phyloP scores from a whole-genome alignment of 2,888 invertebrate genomes.

The Loripinus fragilis region DNA sequence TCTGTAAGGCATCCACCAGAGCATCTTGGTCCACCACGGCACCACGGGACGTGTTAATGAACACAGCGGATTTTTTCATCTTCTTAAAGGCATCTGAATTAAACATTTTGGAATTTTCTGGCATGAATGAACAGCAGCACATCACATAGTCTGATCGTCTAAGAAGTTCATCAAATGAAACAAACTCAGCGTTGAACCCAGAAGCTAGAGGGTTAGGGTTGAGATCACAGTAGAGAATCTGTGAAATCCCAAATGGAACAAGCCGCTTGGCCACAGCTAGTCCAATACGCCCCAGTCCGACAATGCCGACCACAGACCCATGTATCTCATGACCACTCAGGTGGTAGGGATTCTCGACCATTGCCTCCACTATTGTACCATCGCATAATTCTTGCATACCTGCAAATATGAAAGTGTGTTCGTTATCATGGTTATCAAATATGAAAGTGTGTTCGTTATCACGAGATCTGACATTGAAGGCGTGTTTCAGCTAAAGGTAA shows the following conservation, averaged over 20 bases:
- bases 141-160: slow-evolving; percentile 93
- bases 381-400: slow-evolving; percentile 81
- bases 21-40: slow-evolving; percentile 89
- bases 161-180: slow-evolving; percentile 89
- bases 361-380: slow-evolving; percentile 92
- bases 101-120: slow-evolving; percentile 89
- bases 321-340: slow-evolving; percentile 93
- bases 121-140: slow-evolving; percentile 90
- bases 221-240: slow-evolving; percentile 90
- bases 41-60: slow-evolving; percentile 92
- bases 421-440: no score
- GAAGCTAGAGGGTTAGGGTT: slow-evolving; percentile 85
- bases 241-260: slow-evolving; percentile 89
- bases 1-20: slow-evolving; percentile 89
- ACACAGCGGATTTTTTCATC: slow-evolving; percentile 94
- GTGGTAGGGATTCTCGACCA: slow-evolving; percentile 89
- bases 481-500: no score
- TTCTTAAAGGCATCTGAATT: slow-evolving; percentile 89
- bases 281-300: slow-evolving; percentile 83
- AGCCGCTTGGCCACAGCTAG: slow-evolving; percentile 91
- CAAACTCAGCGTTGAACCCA: slow-evolving; percentile 87
- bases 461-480: no score
- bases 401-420: slow-evolving; percentile 49
- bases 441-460: no score
- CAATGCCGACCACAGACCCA: slow-evolving; percentile 88